phyloP scores from a whole-genome alignment of 2,888 invertebrate genomes.

The Erebia aethiops region DNA sequence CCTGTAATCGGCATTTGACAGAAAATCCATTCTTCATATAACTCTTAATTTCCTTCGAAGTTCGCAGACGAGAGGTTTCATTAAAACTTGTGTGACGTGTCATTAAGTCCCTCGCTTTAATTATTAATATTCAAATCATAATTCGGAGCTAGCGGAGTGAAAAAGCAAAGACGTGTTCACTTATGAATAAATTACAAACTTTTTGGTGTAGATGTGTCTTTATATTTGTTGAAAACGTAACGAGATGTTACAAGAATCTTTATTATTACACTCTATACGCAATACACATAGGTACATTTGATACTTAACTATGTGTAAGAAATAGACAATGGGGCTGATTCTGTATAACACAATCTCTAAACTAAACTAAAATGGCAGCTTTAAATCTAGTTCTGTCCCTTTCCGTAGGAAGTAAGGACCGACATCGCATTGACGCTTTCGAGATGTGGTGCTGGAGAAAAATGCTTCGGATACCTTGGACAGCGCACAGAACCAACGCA shows the following conservation, averaged over 20 bases:
- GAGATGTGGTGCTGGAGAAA: too few relatives aligned
- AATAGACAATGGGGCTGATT: too few relatives aligned
- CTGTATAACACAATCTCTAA: too few relatives aligned
- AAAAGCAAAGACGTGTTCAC: constrained; percentile 73
- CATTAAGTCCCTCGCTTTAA: constrained; percentile 72
- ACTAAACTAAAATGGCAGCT: too few relatives aligned
- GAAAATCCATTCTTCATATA: constrained; percentile 66
- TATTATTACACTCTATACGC: not conserved
- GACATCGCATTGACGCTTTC: too few relatives aligned
- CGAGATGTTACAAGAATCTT: not conserved
- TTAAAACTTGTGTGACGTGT: constrained; percentile 81
- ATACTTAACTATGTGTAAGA: too few relatives aligned
- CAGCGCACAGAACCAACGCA: too few relatives aligned
- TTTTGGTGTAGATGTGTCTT: constrained; percentile 44
- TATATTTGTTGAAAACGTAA: constrained; percentile 39
- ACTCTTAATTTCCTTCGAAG: constrained; percentile 67
- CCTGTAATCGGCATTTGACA: constrained; percentile 35
- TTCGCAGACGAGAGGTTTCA: constrained; percentile 73
- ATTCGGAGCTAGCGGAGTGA: constrained; percentile 64
- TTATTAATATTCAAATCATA: constrained; percentile 80
- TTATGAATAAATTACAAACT: constrained; percentile 66
- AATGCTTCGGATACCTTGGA: too few relatives aligned
- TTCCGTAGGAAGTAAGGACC: too few relatives aligned
- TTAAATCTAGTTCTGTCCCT: too few relatives aligned
- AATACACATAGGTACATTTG: too few relatives aligned